These are phyloP conservation scores for Macheiramphus alcinus DNA, from an alignment of 2,113 vertebrate genomes.

Conservation along the genomic window DNA sequence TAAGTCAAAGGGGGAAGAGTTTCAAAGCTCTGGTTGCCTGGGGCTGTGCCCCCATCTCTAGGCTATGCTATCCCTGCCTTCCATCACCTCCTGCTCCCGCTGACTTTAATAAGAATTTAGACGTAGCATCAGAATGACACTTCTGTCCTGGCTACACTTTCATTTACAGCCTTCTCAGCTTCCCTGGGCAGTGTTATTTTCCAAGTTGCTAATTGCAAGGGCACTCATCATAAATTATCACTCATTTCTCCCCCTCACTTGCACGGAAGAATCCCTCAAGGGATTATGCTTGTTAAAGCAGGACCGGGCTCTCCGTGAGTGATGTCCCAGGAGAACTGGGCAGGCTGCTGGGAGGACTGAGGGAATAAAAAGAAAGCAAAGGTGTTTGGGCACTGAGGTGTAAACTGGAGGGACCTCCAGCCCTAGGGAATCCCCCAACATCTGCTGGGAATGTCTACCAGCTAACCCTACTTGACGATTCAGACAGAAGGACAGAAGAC, in stretches of 20 bases:
- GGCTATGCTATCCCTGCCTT: neutral
- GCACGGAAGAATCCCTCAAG: neutral
- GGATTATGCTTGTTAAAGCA: neutral
- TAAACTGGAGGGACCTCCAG: neutral
- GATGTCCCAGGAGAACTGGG: neutral
- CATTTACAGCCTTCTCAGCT: neutral
- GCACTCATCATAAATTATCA: neutral
- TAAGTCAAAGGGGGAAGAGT: neutral
- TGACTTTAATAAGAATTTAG: neutral
- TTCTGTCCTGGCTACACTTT: neutral
- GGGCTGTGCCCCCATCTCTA: neutral
- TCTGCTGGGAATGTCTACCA: neutral
- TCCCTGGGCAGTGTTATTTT: neutral
- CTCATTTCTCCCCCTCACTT: neutral
- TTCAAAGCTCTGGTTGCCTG: neutral
- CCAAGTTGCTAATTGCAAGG: constrained; percentile 37
- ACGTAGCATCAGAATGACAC: neutral
- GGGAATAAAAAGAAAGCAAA: neutral
- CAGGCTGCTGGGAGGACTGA: neutral
- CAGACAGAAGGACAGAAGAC: neutral
- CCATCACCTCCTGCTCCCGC: neutral
- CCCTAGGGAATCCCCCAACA: neutral
- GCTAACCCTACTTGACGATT: neutral
- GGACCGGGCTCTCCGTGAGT: neutral
- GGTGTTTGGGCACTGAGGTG: neutral